These are phyloP conservation scores for Tapirus indicus DNA, from an alignment of 2,797 vertebrate genomes.

Conservation along the genomic window DNA sequence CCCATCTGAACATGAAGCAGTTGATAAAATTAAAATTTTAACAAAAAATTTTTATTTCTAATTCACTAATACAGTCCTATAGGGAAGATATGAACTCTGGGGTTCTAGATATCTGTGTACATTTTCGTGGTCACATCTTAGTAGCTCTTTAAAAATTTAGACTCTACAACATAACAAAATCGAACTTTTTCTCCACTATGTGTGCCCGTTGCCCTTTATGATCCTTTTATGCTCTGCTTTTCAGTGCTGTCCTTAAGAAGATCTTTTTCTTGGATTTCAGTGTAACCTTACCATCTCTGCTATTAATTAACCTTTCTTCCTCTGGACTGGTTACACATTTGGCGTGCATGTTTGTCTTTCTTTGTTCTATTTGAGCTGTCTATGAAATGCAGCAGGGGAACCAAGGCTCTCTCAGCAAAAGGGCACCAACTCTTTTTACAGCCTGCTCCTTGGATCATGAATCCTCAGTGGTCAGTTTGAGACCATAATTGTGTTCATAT, in stretches of 20 bases:
- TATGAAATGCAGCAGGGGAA: background rate
- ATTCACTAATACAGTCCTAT: background rate
- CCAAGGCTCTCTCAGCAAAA: background rate
- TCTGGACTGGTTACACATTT: slow-evolving; percentile 31
- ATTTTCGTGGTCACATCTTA: background rate
- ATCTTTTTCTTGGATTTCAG: slow-evolving; percentile 46
- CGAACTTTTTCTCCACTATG: background rate
- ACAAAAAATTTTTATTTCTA: background rate
- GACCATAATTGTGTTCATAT: slow-evolving; percentile 12
- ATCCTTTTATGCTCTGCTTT: background rate
- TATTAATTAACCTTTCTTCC: slow-evolving; percentile 68
- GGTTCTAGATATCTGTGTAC: background rate
- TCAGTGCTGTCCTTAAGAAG: background rate
- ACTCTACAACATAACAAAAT: background rate
- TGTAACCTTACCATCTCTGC: slow-evolving; percentile 33
- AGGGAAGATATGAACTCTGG: background rate
- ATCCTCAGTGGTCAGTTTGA: background rate
- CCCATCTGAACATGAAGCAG: background rate
- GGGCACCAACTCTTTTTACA: slow-evolving; percentile 16
- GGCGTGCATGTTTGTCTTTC: background rate
- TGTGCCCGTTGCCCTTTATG: background rate
- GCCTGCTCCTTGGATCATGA: background rate
- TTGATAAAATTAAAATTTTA: background rate
- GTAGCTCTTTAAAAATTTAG: slow-evolving; percentile 52
- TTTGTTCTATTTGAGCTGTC: slow-evolving; percentile 20